Evolutionary conservation across 2,113 vertebrate genomes (phyloP).

Genomic region (Natator depressus): DNA sequence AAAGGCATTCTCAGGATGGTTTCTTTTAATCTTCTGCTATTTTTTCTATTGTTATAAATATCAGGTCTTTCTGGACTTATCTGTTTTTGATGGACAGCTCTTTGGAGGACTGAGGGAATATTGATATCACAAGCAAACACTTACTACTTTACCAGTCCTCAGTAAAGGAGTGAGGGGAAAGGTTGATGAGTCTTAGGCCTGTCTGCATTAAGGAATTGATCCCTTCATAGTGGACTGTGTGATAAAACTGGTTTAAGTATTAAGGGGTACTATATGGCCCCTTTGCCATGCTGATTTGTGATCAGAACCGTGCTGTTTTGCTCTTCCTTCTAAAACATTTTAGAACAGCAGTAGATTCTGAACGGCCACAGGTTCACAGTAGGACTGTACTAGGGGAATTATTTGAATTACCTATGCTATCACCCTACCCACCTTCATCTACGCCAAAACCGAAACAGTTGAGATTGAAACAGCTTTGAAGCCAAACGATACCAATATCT

Average conservation of each 20-base stretch:
- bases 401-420: not conserved
- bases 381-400: not conserved
- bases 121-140: not conserved
- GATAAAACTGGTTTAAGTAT: not conserved
- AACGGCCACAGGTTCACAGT: not conserved
- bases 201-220: not conserved
- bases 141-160: not conserved
- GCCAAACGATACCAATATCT: not conserved
- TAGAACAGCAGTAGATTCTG: not conserved
- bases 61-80: not conserved
- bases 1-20: not conserved
- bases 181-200: not conserved
- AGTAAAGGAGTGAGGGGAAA: not conserved
- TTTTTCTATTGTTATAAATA: not conserved
- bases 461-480: not conserved
- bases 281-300: not conserved
- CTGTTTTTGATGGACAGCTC: not conserved
- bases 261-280: not conserved
- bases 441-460: not conserved
- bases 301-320: rapidly evolving
- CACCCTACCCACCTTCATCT: not conserved
- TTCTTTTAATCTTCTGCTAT: not conserved
- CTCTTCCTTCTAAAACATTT: not conserved
- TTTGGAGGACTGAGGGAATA: not conserved
- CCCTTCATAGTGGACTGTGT: not conserved